Percentiles rank a stretch among this genome's conserved stretches.
These are phyloP conservation scores for Petrocephalus zakoni DNA, from an alignment of 2,113 vertebrate species.

Conservation along the genomic window DNA sequence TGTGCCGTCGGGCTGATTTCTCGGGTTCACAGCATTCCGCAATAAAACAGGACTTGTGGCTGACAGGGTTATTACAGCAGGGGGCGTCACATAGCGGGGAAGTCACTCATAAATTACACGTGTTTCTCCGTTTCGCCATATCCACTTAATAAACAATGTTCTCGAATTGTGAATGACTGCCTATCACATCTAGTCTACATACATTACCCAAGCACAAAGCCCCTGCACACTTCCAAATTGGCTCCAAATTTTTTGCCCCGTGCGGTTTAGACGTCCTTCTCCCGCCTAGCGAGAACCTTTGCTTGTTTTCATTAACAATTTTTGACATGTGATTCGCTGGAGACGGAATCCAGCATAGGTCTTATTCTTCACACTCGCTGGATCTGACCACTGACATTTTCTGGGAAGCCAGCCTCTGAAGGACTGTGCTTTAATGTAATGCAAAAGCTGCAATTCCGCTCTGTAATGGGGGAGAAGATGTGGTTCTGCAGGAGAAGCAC, in stretches of 20 bases:
- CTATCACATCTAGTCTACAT: background rate
- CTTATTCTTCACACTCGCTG: conserved; percentile 44
- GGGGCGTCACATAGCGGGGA: background rate
- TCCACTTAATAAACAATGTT: background rate
- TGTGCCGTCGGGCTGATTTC: background rate
- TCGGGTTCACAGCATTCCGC: background rate
- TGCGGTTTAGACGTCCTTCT: conserved; percentile 35
- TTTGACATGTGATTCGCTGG: conserved; percentile 43
- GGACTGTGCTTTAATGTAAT: background rate
- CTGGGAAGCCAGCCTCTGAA: conserved; percentile 45
- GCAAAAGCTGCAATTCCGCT: background rate
- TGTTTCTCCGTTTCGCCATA: background rate
- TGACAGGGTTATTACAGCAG: background rate
- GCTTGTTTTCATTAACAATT: conserved; percentile 48
- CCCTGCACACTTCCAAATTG: conserved; percentile 15
- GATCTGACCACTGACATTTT: conserved; percentile 41
- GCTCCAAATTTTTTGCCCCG: conserved; percentile 44
- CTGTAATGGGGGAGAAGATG: background rate
- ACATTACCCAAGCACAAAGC: background rate
- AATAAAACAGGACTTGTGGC: background rate
- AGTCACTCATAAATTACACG: background rate
- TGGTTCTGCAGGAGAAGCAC: background rate
- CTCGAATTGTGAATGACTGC: background rate
- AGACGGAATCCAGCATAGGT: conserved; percentile 41
- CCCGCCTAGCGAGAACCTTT: conserved; percentile 48